Evolutionary conservation across 1,140 invertebrate genomes (phyloP).

Genomic region (Paralvinella palmiformis): DNA sequence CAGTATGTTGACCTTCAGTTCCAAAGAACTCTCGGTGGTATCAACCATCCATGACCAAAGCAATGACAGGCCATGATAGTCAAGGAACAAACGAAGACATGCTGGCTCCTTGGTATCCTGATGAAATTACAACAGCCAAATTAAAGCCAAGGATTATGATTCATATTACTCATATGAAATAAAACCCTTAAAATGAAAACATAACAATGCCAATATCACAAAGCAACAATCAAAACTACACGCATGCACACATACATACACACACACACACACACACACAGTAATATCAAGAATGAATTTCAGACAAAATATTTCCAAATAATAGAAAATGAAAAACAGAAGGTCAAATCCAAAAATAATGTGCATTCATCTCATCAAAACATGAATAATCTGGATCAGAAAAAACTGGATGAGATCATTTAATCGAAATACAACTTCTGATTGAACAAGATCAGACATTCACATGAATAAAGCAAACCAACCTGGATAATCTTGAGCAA

Average conservation of each 20-base stretch:
- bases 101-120: constrained; percentile 49
- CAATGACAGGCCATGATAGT: constrained; percentile 86
- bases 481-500: constrained; percentile 63
- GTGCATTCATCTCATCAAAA: too few relatives aligned
- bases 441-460: neutral
- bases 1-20: constrained; percentile 63
- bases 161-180: too few relatives aligned
- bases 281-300: too few relatives aligned
- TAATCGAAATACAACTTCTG: too few relatives aligned
- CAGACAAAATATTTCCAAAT: too few relatives aligned
- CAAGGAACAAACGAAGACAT: constrained; percentile 72
- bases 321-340: too few relatives aligned
- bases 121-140: constrained; percentile 6
- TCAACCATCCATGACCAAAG: constrained; percentile 88
- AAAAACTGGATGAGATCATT: too few relatives aligned
- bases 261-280: too few relatives aligned
- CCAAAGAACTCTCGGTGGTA: constrained; percentile 33
- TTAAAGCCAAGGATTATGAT: neutral
- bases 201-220: neutral
- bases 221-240: neutral
- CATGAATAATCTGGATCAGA: too few relatives aligned
- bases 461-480: neutral
- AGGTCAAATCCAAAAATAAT: too few relatives aligned
- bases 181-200: neutral
- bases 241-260: neutral